A percentile compares a stretch with the other conserved stretches of the same genome.
Conservation (phyloP, 2,797 vertebrate genomes). For the Sternotherus odoratus region DNA sequence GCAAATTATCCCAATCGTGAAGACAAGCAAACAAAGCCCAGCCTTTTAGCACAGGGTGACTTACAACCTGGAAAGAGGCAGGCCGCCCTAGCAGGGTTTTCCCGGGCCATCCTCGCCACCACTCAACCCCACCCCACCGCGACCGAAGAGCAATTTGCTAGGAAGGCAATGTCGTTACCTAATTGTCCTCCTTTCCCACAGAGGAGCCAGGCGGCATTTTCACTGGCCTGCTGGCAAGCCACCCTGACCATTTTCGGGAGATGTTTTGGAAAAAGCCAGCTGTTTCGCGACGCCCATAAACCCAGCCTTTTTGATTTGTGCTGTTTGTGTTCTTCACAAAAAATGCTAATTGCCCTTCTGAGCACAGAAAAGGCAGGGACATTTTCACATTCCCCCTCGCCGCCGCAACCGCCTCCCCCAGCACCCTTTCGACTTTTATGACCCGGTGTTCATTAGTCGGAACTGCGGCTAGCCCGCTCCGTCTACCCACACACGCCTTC, state of each 20-base stretch:
- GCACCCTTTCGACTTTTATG: conserved; percentile 53
- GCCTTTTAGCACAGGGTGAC: not conserved
- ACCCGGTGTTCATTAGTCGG: conserved; percentile 69
- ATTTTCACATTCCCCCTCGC: conserved; percentile 18
- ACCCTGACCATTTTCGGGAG: conserved; percentile 70
- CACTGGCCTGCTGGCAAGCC: conserved; percentile 69
- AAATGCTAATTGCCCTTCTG: conserved; percentile 75
- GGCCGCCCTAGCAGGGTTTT: not conserved
- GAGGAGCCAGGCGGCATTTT: conserved; percentile 66
- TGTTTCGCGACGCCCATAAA: conserved; percentile 68
- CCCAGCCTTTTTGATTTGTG: conserved; percentile 72
- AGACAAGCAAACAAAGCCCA: not conserved
- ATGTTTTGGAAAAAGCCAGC: conserved; percentile 55
- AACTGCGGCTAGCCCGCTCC: conserved; percentile 21
- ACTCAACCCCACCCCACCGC: not conserved
- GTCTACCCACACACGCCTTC: conserved; percentile 1
- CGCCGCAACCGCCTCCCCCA: not conserved
- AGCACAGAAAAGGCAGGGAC: conserved; percentile 50
- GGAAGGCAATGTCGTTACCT: conserved; percentile 25
- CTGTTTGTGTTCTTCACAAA: conserved; percentile 74
- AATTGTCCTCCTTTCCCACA: conserved; percentile 8
- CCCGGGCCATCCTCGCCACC: not conserved
- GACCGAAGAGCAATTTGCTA: conserved; percentile 52
- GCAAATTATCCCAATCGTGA: conserved; percentile 5
- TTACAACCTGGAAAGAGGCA: not conserved